Evolutionary conservation across 1,140 invertebrate genomes (phyloP).

Genomic region (Cephus cinctus): DNA sequence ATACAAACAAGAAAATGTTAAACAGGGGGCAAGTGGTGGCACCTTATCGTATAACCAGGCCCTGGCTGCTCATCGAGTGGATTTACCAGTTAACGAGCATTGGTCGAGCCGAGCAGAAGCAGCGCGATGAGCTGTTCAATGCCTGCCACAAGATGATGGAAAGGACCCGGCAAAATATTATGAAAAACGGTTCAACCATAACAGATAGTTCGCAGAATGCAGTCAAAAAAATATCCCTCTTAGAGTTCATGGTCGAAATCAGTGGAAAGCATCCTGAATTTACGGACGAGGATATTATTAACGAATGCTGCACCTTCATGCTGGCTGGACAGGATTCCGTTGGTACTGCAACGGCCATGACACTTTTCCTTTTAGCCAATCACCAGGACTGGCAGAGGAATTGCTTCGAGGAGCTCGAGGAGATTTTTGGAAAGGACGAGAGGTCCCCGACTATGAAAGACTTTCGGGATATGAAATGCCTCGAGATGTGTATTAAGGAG

Average conservation of each 20-base stretch:
- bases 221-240: constrained; percentile 52
- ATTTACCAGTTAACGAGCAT: constrained; percentile 63
- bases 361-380: constrained; percentile 61
- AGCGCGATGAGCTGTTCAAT: constrained; percentile 61
- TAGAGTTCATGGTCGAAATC: constrained; percentile 72
- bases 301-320: constrained; percentile 75
- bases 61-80: constrained; percentile 65
- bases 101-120: constrained; percentile 61
- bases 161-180: constrained; percentile 25
- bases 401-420: constrained; percentile 61
- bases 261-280: constrained; percentile 59
- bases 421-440: constrained; percentile 56
- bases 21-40: constrained; percentile 56
- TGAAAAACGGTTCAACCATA: constrained; percentile 14
- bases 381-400: constrained; percentile 63
- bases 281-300: constrained; percentile 67
- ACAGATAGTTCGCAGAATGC: not conserved
- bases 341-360: constrained; percentile 61
- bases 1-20: constrained; percentile 5
- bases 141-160: constrained; percentile 40
- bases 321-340: constrained; percentile 79
- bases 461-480: constrained; percentile 61
- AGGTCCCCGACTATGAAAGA: constrained; percentile 59
- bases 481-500: constrained; percentile 71
- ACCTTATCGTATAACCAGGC: constrained; percentile 58